These are phyloP conservation scores for Stegostoma tigrinum DNA, from an alignment of 2,113 vertebrate genomes.

Conservation along the genomic window DNA sequence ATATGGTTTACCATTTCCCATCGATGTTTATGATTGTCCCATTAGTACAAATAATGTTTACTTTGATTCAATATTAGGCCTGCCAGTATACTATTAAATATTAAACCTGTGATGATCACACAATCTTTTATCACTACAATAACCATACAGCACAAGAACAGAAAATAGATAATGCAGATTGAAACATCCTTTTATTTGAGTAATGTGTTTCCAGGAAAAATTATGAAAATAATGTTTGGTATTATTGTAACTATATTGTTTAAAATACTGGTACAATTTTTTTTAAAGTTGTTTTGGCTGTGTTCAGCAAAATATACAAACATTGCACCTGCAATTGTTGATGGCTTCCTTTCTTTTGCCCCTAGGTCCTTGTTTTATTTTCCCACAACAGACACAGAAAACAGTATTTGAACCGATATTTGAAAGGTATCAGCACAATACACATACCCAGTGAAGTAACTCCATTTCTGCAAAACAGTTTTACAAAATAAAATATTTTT, in stretches of 20 bases:
- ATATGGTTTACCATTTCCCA: not conserved
- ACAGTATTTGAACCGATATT: slow-evolving; percentile 14
- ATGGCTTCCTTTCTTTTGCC: not conserved
- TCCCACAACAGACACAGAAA: not conserved
- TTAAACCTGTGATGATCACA: not conserved
- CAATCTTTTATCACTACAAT: not conserved
- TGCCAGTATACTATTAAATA: not conserved
- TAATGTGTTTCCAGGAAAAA: not conserved
- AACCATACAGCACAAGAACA: not conserved
- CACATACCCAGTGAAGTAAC: slow-evolving; percentile 14
- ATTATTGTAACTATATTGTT: not conserved
- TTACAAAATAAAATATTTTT: slow-evolving; percentile 25
- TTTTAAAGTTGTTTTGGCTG: not conserved
- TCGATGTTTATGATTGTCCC: not conserved
- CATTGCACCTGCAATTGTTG: not conserved
- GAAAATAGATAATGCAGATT: not conserved
- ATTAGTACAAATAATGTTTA: not conserved
- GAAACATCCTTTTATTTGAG: not conserved
- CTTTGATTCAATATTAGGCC: not conserved
- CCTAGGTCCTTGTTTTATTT: not conserved
- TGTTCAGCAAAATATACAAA: not conserved
- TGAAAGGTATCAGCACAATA: not conserved
- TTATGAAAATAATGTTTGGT: not conserved
- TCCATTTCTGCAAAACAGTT: slow-evolving; percentile 34
- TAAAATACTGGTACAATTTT: not conserved